A percentile compares a stretch with the other conserved stretches of the same genome.
Conservation (phyloP, 2,888 invertebrate genomes). For the Crioceris asparagi region DNA sequence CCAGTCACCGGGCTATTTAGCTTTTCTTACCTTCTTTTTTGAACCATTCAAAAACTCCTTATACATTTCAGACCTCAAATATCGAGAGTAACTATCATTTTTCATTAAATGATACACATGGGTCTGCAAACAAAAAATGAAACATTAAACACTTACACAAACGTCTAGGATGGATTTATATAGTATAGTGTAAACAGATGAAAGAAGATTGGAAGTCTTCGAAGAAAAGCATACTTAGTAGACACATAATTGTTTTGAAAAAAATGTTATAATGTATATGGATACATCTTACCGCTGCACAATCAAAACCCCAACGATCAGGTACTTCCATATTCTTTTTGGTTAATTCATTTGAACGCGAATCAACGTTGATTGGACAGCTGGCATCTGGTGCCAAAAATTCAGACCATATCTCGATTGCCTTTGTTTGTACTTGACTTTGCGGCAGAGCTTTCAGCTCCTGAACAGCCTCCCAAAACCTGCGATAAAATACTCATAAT, state of each 20-base stretch:
- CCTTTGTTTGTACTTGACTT: slow-evolving; percentile 70
- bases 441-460: slow-evolving; percentile 83
- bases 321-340: slow-evolving; percentile 70
- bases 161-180: too few species aligned
- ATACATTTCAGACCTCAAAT: slow-evolving; percentile 96
- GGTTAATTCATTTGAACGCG: slow-evolving; percentile 75
- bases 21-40: slow-evolving; percentile 78
- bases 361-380: slow-evolving; percentile 96
- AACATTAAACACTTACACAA: background rate
- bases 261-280: slow-evolving; percentile 1
- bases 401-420: slow-evolving; percentile 84
- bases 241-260: too few species aligned
- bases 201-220: too few species aligned
- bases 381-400: slow-evolving; percentile 89
- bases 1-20: slow-evolving; percentile 6
- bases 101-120: slow-evolving; percentile 99
- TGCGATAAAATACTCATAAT: slow-evolving; percentile 30
- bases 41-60: slow-evolving; percentile 93
- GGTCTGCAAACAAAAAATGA: slow-evolving; percentile 50
- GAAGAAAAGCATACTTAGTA: too few species aligned
- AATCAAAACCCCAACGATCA: slow-evolving; percentile 92
- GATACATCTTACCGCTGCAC: slow-evolving; percentile 70
- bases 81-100: slow-evolving; percentile 96
- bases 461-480: slow-evolving; percentile 94
- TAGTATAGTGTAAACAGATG: too few species aligned